A percentile compares a stretch with the other conserved stretches of the same genome.
These are phyloP conservation scores for Laticauda colubrina DNA, from an alignment of 2,113 vertebrate genomes.

Conservation along the genomic window DNA sequence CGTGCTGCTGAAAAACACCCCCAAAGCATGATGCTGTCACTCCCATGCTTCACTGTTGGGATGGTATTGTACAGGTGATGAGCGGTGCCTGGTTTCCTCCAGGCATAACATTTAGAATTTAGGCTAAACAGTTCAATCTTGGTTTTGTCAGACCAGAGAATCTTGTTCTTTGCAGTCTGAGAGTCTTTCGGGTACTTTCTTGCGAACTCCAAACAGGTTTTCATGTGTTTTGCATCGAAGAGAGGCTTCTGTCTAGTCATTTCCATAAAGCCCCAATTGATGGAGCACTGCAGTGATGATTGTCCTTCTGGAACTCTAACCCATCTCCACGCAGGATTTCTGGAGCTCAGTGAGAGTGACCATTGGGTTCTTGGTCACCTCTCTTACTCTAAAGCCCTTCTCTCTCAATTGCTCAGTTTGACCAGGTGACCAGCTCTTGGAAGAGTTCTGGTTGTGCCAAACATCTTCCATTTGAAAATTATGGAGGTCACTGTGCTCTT, in stretches of 20 bases:
- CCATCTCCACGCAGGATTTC: background rate
- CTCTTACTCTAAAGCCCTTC: background rate
- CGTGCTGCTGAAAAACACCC: background rate
- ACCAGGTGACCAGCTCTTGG: background rate
- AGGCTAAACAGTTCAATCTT: background rate
- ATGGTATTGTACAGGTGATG: background rate
- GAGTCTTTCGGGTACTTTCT: background rate
- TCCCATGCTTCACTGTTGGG: background rate
- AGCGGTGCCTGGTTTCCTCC: background rate
- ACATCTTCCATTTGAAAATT: background rate
- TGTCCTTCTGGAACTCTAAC: background rate
- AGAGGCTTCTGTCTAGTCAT: background rate
- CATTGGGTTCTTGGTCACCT: background rate
- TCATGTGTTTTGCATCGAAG: background rate
- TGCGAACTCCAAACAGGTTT: background rate
- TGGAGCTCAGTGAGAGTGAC: background rate
- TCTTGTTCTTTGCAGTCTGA: background rate
- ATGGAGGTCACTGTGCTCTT: background rate
- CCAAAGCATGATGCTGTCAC: background rate
- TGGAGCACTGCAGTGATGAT: background rate
- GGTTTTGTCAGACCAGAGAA: background rate
- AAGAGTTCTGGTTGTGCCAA: background rate
- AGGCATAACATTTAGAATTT: background rate
- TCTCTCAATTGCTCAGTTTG: background rate
- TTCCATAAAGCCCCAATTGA: background rate